Base-by-base conservation (phyloP, 2,888 invertebrate species). In the Caprella mutica region DNA sequence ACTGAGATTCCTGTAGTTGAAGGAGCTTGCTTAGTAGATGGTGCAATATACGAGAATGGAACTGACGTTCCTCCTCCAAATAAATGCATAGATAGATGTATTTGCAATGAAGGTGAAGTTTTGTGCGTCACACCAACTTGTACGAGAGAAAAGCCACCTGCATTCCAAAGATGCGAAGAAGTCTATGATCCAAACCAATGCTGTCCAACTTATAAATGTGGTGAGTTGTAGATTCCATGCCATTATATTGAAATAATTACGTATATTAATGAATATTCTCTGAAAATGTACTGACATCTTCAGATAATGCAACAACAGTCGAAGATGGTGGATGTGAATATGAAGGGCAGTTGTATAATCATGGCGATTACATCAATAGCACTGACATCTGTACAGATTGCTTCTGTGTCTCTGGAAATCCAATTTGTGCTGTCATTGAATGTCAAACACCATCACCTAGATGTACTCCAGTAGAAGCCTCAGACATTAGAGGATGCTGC, bases 31-130 rank as follows among this genome's bases (percentile, higher is more conserved):
- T 19, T 52, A 26, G 46, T 53, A 23, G 51, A 62, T 17, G 55
- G 52, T 19, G 38, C 53, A 17, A 56, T 51, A 5, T 62, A 55
- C 35, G 27, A 30, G 12, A 55, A 54, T 24, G 64, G 60, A 24
- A 60, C 39, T 2, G 19, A 23, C 5, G 29, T 64, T 14, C 58
- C 88, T 50, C 80, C 84, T 56, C 77, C 79, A 23, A 82, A 83
- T 68, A 80, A 80, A 65, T 91, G 90, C 69, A 85, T 87, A 71
- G 72, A 80, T 40, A 78, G 79, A 59, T 91, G 90, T 69, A 79
- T 74, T 69, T 91, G 90, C 70, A 68, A 83, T 38, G 88, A 86
- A 69, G 88, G 88, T 67, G 85, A 89, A 67, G 78, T 90, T n/a
- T 81, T 83, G 71, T 91, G 90, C 71, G 81, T 83, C 66, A 78